Percentiles rank a stretch among this genome's conserved stretches.
phyloP scores from a whole-genome alignment of 2,797 vertebrate genomes.

The Phylloscopus collybita region DNA sequence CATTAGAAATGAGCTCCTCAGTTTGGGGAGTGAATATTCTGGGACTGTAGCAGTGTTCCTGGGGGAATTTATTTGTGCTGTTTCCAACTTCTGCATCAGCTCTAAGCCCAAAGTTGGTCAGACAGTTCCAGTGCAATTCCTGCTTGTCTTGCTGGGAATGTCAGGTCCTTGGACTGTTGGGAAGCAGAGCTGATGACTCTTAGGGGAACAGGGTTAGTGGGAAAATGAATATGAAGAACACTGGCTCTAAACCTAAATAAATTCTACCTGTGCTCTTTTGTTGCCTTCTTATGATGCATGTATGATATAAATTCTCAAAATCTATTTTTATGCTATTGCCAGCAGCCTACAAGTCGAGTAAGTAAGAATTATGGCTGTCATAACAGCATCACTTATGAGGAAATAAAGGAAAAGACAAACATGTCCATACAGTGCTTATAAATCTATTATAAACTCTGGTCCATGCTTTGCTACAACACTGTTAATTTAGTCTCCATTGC shows the following conservation, averaged over 20 bases:
- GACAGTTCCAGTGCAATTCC: not conserved
- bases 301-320: constrained; percentile 81
- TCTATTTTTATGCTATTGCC: constrained; percentile 78
- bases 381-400: constrained; percentile 78
- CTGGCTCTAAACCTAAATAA: constrained; percentile 33
- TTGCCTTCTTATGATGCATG: constrained; percentile 67
- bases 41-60: not conserved
- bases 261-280: constrained; percentile 67
- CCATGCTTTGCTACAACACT: constrained; percentile 16
- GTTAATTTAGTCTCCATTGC: constrained; percentile 36
- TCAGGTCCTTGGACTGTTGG: not conserved
- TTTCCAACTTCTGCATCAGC: not conserved
- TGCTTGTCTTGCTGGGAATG: not conserved
- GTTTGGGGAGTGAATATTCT: not conserved
- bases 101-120: not conserved
- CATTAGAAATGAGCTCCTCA: not conserved
- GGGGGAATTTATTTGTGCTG: not conserved
- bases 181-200: not conserved
- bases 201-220: not conserved
- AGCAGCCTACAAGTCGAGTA: constrained; percentile 76
- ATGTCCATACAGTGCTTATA: constrained; percentile 69
- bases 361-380: constrained; percentile 78
- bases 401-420: constrained; percentile 74
- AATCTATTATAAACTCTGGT: constrained; percentile 68
- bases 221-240: constrained; percentile 36